phyloP scores from a whole-genome alignment of 1,140 invertebrate genomes.

The Drosophila lini region DNA sequence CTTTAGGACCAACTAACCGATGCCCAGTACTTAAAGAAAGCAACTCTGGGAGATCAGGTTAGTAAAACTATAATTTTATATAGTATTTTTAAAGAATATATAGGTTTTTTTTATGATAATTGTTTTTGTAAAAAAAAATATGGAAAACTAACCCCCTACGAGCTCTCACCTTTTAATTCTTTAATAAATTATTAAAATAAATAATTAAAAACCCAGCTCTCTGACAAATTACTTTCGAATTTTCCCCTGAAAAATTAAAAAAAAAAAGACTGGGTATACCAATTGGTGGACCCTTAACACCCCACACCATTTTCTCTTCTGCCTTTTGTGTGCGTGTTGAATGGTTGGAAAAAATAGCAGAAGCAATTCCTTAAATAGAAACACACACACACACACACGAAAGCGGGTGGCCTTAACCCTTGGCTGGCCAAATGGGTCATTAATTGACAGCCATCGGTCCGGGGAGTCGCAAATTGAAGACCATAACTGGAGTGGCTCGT shows the following conservation, averaged over 20 bases:
- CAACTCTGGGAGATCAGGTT: neutral
- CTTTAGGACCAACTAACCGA: neutral
- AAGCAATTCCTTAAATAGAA: conserved; percentile 55
- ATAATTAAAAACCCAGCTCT: neutral
- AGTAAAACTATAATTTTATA: neutral
- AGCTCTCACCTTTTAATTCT: too few species aligned
- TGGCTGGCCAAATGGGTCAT: conserved; percentile 50
- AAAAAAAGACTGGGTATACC: conserved; percentile 1
- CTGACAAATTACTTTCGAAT: neutral
- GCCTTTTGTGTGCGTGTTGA: conserved; percentile 18
- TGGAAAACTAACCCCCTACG: too few species aligned
- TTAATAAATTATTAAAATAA: neutral
- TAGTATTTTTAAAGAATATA: too few species aligned
- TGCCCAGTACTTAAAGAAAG: neutral
- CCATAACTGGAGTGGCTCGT: conserved; percentile 8
- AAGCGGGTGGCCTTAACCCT: conserved; percentile 35
- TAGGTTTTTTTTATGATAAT: too few species aligned
- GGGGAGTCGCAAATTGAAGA: conserved; percentile 6
- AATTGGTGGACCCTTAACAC: conserved; percentile 1
- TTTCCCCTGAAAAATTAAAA: neutral
- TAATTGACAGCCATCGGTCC: conserved; percentile 31
- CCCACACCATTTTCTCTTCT: neutral
- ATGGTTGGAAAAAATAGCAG: conserved; percentile 33
- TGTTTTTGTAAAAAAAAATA: too few species aligned
- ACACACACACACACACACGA: conserved; percentile 7